Evolutionary conservation across 1,140 invertebrate species (phyloP).

Genomic region (Lithobius niger): DNA sequence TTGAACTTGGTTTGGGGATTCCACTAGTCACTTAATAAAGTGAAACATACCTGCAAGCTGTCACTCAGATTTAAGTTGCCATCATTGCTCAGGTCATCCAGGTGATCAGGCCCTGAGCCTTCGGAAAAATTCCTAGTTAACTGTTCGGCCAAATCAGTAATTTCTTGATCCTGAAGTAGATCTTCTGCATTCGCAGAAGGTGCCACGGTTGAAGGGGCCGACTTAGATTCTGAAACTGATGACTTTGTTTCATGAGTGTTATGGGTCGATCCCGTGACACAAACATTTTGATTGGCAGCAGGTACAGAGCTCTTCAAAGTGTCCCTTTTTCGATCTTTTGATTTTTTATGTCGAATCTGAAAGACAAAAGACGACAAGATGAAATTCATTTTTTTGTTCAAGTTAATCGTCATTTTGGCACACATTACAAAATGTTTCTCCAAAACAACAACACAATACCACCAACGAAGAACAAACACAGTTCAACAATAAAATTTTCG

Average conservation of each 20-base stretch:
- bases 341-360: conserved; percentile 3
- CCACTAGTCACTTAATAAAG: too few species aligned
- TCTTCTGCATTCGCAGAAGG: not conserved
- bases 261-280: not conserved
- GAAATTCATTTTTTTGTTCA: too few species aligned
- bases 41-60: conserved; percentile 15
- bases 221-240: not conserved
- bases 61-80: conserved; percentile 9
- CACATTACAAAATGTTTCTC: too few species aligned
- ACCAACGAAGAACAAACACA: too few species aligned
- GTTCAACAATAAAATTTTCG: too few species aligned
- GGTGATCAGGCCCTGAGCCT: not conserved
- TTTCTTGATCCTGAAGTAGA: conserved; percentile 15
- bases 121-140: conserved; percentile 11
- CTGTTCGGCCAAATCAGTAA: conserved; percentile 15
- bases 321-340: conserved; percentile 1
- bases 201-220: not conserved
- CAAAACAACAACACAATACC: too few species aligned
- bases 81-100: conserved; percentile 7
- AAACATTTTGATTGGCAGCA: not conserved
- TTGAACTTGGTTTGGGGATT: too few species aligned
- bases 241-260: not conserved
- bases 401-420: too few species aligned
- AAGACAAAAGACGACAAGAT: not conserved
- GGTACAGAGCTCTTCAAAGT: not conserved